phyloP scores from a whole-genome alignment of 2,797 vertebrate species.

The Sorex maritimensis region DNA sequence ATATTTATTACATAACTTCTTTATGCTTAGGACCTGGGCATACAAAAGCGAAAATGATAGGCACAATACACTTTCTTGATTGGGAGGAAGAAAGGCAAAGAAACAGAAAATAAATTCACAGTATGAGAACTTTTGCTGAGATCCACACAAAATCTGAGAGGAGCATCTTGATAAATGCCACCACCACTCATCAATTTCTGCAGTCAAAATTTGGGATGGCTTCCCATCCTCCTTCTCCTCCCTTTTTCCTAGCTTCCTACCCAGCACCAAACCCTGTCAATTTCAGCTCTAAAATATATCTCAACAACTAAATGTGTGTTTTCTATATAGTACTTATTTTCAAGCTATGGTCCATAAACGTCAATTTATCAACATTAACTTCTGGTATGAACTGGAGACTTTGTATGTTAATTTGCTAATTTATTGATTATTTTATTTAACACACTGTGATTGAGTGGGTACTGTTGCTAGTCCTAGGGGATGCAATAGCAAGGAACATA shows the following conservation, averaged over 20 bases:
- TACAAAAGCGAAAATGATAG: not conserved
- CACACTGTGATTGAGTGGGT: not conserved
- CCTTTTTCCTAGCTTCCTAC: not conserved
- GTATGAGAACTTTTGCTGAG: not conserved
- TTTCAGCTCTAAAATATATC: not conserved
- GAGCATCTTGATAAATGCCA: not conserved
- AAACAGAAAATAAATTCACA: not conserved
- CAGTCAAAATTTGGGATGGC: not conserved
- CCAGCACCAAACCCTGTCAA: not conserved
- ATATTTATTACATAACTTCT: conserved; percentile 5
- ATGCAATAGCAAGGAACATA: not conserved
- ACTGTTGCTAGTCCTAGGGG: not conserved
- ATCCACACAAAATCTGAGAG: not conserved
- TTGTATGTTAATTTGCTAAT: conserved; percentile 5
- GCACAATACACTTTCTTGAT: not conserved
- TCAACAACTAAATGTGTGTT: not conserved
- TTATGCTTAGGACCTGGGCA: not conserved
- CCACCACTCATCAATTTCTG: not conserved
- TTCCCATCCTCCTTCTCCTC: not conserved
- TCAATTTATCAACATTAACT: not conserved
- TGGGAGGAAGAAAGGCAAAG: not conserved
- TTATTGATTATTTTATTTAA: conserved; percentile 8
- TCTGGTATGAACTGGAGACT: not conserved
- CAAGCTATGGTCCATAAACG: conserved; percentile 2
- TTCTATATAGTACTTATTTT: conserved; percentile 1